A percentile compares a stretch with the other conserved stretches of the same genome.
Conservation (phyloP, 2,797 vertebrate species). For the Esox lucius region DNA sequence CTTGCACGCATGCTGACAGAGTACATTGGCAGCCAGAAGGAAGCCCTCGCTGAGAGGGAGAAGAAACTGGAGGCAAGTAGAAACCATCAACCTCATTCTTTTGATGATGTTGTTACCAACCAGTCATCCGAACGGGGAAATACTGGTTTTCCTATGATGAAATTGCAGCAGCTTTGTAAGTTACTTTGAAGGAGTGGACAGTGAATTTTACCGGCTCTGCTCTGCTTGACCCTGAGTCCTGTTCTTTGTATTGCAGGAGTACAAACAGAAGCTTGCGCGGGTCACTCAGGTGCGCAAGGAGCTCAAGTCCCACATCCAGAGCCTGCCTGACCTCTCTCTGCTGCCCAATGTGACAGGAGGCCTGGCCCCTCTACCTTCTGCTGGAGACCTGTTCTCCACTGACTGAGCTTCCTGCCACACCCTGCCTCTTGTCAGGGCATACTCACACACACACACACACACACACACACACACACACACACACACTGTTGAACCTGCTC, state of each 20-base stretch:
- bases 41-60: slow-evolving; percentile 90
- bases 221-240: background rate
- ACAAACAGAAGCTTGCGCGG: slow-evolving; percentile 95
- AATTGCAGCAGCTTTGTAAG: background rate
- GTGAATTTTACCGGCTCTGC: background rate
- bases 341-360: slow-evolving; percentile 96
- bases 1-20: slow-evolving; percentile 95
- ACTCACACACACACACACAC: too few species aligned
- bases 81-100: background rate
- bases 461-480: slow-evolving; percentile 3
- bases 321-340: slow-evolving; percentile 94
- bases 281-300: slow-evolving; percentile 98
- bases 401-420: slow-evolving; percentile 76
- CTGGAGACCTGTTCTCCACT: slow-evolving; percentile 97
- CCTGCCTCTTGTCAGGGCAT: slow-evolving; percentile 27
- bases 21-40: slow-evolving; percentile 95
- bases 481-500: slow-evolving; percentile 34
- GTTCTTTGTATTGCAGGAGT: slow-evolving; percentile 78
- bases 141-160: background rate
- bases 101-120: background rate
- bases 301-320: slow-evolving; percentile 99
- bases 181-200: background rate
- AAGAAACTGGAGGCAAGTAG: slow-evolving; percentile 90
- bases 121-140: background rate
- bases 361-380: slow-evolving; percentile 93